Percentiles rank a stretch among this genome's conserved stretches.
These are phyloP conservation scores for Paralvinella palmiformis DNA, from an alignment of 1,140 invertebrate genomes.

Conservation along the genomic window DNA sequence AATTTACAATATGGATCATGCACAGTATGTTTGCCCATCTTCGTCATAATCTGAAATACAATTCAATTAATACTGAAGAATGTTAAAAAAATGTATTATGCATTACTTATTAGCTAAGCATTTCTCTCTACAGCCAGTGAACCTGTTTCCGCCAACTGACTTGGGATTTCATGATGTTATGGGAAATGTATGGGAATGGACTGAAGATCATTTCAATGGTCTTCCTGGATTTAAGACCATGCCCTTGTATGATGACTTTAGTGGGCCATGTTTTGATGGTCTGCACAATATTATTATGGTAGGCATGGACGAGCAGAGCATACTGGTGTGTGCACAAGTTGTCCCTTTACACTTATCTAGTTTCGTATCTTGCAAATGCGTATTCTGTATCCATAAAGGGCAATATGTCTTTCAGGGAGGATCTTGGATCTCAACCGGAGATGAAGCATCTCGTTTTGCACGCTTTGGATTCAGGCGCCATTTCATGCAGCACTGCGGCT, in stretches of 20 bases:
- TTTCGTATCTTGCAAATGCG: too few relatives aligned
- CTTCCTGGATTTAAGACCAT: constrained; percentile 35
- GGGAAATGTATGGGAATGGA: constrained; percentile 50
- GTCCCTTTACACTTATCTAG: not conserved
- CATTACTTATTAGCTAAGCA: not conserved
- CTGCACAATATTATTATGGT: constrained; percentile 47
- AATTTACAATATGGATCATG: constrained; percentile 14
- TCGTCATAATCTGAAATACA: not conserved
- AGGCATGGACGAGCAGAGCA: constrained; percentile 19
- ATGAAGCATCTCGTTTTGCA: constrained; percentile 42
- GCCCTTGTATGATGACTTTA: constrained; percentile 47
- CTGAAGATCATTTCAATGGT: constrained; percentile 49
- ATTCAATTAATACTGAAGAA: not conserved
- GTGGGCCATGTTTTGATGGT: constrained; percentile 46
- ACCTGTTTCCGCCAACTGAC: constrained; percentile 36
- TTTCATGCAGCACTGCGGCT: constrained; percentile 48
- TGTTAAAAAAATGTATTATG: not conserved
- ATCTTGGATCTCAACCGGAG: constrained; percentile 45
- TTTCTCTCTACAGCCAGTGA: constrained; percentile 38
- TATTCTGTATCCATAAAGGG: too few relatives aligned
- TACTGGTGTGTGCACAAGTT: not conserved
- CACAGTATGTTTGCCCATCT: constrained; percentile 11
- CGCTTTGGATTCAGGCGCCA: constrained; percentile 44
- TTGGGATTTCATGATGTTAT: constrained; percentile 45
- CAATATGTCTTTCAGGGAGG: constrained; percentile 40